Conservation (phyloP, 2,113 vertebrate genomes). For the Melanerpes aurifrons region DNA sequence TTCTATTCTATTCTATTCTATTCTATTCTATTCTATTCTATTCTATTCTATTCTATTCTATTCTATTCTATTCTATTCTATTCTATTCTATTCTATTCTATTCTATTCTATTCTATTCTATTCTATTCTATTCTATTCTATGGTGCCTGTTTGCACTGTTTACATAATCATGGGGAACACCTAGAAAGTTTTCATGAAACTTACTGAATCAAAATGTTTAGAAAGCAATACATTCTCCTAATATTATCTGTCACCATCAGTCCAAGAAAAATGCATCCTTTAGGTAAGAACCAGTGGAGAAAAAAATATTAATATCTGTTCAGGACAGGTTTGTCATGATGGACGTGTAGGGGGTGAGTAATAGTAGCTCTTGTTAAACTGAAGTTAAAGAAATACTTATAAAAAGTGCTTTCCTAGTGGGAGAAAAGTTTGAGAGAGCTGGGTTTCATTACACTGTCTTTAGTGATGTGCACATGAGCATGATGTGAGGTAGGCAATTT, state of each 20-base stretch:
- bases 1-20: no score
- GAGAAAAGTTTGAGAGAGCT: background rate
- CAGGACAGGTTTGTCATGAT: background rate
- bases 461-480: rapidly evolving
- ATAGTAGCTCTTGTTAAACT: background rate
- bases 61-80: no score
- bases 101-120: no score
- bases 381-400: background rate
- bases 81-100: no score
- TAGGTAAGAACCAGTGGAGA: background rate
- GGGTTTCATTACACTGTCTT: background rate
- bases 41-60: no score
- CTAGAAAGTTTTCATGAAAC: background rate
- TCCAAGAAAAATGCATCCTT: background rate
- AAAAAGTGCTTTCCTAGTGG: background rate
- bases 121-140: no score
- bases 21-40: no score
- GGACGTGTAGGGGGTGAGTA: background rate
- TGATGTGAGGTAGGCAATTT: background rate
- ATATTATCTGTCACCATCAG: background rate
- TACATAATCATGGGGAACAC: background rate
- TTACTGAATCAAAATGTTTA: background rate
- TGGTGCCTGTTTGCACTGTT: background rate
- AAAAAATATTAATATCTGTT: background rate
- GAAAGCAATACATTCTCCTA: background rate